phyloP scores from a whole-genome alignment of 2,888 invertebrate species.

The Galeruca laticollis region DNA sequence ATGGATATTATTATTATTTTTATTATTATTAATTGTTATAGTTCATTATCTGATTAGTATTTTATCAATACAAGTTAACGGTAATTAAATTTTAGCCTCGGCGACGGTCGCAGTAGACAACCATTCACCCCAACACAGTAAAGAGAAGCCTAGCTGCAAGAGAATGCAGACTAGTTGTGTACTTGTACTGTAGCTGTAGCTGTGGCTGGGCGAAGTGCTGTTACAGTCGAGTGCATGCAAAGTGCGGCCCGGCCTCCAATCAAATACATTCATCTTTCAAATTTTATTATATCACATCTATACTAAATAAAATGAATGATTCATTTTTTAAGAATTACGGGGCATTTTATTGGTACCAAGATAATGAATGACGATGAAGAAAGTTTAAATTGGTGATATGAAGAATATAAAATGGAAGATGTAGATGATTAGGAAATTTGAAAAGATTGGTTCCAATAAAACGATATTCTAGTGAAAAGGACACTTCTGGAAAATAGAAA shows the following conservation, averaged over 20 bases:
- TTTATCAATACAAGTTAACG: slow-evolving; percentile 35
- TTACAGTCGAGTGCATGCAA: slow-evolving; percentile 63
- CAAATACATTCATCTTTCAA: slow-evolving; percentile 8
- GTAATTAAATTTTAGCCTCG: slow-evolving; percentile 62
- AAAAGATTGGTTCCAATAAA: not conserved
- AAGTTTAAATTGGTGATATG: no score
- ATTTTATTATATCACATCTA: not conserved
- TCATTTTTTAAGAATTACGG: not conserved
- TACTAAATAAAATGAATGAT: not conserved
- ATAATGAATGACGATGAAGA: not conserved
- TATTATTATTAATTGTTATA: slow-evolving; percentile 29
- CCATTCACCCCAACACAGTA: slow-evolving; percentile 61
- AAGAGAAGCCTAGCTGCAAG: slow-evolving; percentile 56
- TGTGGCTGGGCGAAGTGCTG: slow-evolving; percentile 66
- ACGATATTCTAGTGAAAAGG: not conserved
- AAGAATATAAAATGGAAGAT: no score
- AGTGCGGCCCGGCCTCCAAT: slow-evolving; percentile 56
- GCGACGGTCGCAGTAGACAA: slow-evolving; percentile 63
- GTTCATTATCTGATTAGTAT: slow-evolving; percentile 36
- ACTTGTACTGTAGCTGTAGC: slow-evolving; percentile 62
- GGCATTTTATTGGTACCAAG: not conserved
- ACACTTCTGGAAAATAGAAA: not conserved
- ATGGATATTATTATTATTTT: slow-evolving; percentile 17
- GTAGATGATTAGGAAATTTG: not conserved
- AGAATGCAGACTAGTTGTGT: slow-evolving; percentile 58